These are phyloP conservation scores for Lophochroa leadbeateri DNA, from an alignment of 2,113 vertebrate genomes.

Conservation along the genomic window DNA sequence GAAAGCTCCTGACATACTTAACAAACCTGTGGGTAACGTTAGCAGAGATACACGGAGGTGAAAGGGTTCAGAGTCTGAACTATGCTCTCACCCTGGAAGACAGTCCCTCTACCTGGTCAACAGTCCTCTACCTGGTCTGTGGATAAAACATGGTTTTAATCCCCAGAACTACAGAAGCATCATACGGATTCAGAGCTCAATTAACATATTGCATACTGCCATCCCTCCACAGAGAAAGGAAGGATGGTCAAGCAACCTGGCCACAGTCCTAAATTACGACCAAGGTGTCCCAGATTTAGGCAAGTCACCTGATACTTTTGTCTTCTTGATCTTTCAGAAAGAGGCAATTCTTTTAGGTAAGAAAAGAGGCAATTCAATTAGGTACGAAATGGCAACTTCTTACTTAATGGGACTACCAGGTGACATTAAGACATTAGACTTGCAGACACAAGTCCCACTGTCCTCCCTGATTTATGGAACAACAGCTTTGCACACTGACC, in stretches of 20 bases:
- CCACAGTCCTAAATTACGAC: not conserved
- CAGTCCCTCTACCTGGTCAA: not conserved
- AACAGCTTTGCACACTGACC: not conserved
- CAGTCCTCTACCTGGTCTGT: not conserved
- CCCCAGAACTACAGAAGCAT: not conserved
- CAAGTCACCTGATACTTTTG: not conserved
- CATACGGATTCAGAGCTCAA: not conserved
- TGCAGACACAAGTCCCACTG: not conserved
- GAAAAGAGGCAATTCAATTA: not conserved
- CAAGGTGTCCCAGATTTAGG: not conserved
- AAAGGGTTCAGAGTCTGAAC: not conserved
- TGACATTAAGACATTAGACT: not conserved
- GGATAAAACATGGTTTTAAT: not conserved
- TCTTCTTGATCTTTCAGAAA: not conserved
- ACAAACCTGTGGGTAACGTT: not conserved
- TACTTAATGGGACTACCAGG: not conserved
- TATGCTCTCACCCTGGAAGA: not conserved
- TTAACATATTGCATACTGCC: not conserved
- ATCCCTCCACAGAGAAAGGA: not conserved
- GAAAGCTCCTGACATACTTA: not conserved
- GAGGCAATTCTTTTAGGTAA: not conserved
- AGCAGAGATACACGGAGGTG: rapidly evolving
- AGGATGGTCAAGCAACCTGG: not conserved
- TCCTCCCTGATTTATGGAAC: not conserved
- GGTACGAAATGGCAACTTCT: not conserved